Evolutionary conservation across 2,888 invertebrate genomes (phyloP).

Genomic region (Microctonus aethiopoides): DNA sequence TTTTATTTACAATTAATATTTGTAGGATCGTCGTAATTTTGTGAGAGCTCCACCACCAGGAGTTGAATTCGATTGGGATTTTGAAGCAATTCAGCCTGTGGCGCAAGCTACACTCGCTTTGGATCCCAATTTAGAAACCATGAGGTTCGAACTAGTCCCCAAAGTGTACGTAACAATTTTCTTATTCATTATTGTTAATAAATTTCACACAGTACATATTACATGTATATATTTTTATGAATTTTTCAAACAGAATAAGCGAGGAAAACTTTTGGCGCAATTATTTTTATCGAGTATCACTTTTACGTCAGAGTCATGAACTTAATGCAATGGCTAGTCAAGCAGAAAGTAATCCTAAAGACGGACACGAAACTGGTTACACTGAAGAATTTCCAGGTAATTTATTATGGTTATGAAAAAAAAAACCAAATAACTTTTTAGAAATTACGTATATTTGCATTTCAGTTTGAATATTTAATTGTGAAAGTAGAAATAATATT

Average conservation of each 20-base stretch:
- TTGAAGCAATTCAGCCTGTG: conserved; percentile 90
- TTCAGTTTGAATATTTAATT: background rate
- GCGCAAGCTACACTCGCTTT: conserved; percentile 95
- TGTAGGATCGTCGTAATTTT: conserved; percentile 95
- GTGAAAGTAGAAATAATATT: background rate
- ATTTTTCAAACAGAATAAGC: conserved; percentile 75
- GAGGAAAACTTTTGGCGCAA: conserved; percentile 99
- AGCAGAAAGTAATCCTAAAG: conserved; percentile 62
- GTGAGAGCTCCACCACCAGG: conserved; percentile 96
- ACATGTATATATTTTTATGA: conserved; percentile 4
- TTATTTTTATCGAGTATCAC: conserved; percentile 98
- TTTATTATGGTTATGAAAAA: conserved; percentile 38
- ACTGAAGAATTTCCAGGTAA: conserved; percentile 73
- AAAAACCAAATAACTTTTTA: conserved; percentile 13
- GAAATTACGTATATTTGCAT: conserved; percentile 16
- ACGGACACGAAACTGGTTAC: conserved; percentile 64
- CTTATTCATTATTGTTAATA: background rate
- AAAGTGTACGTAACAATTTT: conserved; percentile 84
- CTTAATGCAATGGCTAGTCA: conserved; percentile 74
- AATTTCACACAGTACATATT: background rate
- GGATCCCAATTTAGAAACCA: conserved; percentile 95
- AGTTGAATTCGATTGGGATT: conserved; percentile 95
- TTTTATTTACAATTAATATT: conserved; percentile 32
- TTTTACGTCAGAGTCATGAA: conserved; percentile 97
- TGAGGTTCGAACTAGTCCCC: conserved; percentile 99